phyloP scores from a whole-genome alignment of 2,113 vertebrate species.

The Propithecus coquereli region DNA sequence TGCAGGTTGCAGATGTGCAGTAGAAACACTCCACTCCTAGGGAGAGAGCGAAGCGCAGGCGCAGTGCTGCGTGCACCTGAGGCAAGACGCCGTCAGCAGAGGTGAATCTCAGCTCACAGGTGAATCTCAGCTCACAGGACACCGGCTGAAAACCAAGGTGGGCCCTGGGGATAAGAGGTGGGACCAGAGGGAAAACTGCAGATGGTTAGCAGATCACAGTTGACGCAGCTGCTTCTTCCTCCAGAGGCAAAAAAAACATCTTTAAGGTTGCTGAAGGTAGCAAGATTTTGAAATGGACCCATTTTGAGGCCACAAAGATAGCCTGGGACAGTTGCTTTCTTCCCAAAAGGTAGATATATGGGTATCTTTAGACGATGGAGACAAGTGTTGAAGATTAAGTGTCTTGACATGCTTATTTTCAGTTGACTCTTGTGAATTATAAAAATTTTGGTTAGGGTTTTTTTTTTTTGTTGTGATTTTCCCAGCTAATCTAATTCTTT shows the following conservation, averaged over 20 bases:
- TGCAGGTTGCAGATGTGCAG: fast-evolving
- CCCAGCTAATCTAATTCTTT: neutral
- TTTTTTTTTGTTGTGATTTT: neutral
- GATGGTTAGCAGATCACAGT: neutral
- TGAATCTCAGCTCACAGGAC: neutral
- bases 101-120: neutral
- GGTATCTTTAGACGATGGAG: neutral
- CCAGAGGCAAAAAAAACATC: neutral
- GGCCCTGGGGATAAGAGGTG: fast-evolving
- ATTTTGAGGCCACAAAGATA: neutral
- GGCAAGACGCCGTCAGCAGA: neutral
- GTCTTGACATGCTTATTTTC: neutral
- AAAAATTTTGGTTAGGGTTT: neutral
- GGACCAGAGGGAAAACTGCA: neutral
- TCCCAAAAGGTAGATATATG: neutral
- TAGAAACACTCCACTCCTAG: neutral
- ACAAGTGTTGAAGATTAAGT: neutral
- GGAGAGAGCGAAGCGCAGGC: neutral
- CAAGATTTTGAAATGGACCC: neutral
- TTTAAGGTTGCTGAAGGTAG: neutral
- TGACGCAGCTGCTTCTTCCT: neutral
- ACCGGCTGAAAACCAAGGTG: neutral
- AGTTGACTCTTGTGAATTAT: neutral
- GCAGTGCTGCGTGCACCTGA: neutral
- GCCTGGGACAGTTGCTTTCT: neutral